Evolutionary conservation across 2,888 invertebrate genomes (phyloP).

Genomic region (Malacosoma neustria): DNA sequence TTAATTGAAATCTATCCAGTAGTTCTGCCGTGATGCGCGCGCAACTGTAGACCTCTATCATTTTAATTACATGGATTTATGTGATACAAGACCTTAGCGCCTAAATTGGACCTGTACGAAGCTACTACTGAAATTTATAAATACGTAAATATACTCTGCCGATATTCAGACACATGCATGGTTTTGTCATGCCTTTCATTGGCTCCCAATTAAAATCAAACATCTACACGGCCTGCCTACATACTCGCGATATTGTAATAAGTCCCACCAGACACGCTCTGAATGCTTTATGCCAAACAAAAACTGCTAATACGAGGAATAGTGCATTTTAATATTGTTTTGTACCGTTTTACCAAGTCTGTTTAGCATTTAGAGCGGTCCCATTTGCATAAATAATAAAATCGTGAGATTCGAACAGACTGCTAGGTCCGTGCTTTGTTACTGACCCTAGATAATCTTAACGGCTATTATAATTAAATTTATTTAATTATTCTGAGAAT

Average conservation of each 20-base stretch:
- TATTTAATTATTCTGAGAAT: no score
- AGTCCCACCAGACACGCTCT: conserved; percentile 6
- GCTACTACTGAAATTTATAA: no score
- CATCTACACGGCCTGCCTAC: background rate
- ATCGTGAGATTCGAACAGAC: background rate
- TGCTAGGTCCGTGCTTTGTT: background rate
- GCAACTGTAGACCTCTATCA: no score
- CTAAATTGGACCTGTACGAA: no score
- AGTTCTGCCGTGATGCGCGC: no score
- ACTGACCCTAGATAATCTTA: background rate
- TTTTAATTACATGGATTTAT: no score
- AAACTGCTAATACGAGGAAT: conserved; percentile 5
- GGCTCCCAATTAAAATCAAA: no score
- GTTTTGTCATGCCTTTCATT: no score
- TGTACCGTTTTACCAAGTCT: conserved; percentile 7
- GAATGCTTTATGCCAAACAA: conserved; percentile 5
- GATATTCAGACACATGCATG: no score
- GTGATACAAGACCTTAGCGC: no score
- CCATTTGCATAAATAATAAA: conserved; percentile 6
- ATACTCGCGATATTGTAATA: background rate
- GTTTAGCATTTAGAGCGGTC: conserved; percentile 6
- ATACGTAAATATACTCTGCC: no score
- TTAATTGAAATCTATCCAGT: no score
- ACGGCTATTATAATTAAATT: background rate
- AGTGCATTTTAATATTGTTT: conserved; percentile 6